Evolutionary conservation across 2,797 vertebrate species (phyloP).

Genomic region (Psittacula derbiana): DNA sequence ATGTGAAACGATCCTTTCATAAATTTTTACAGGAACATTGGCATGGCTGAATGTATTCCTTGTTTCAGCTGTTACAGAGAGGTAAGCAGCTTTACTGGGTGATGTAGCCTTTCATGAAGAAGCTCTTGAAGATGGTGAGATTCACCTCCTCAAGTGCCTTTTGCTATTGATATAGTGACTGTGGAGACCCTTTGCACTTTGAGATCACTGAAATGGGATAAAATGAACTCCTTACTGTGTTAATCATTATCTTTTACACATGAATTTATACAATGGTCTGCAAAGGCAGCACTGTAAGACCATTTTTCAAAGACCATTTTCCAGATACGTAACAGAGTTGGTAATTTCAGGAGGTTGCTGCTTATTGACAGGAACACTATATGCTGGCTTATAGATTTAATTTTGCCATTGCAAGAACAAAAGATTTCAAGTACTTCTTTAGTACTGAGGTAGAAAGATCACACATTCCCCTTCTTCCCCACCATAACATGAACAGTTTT

Average conservation of each 20-base stretch:
- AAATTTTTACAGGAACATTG: not conserved
- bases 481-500: not conserved
- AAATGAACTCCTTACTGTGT: not conserved
- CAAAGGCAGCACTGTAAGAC: not conserved
- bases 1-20: not conserved
- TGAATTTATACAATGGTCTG: not conserved
- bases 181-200: not conserved
- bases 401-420: not conserved
- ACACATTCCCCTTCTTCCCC: rapidly evolving
- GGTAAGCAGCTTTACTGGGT: not conserved
- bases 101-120: not conserved
- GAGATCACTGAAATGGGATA: not conserved
- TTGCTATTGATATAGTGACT: not conserved
- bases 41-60: not conserved
- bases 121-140: not conserved
- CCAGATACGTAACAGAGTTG: not conserved
- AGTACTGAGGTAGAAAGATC: not conserved
- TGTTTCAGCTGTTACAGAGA: not conserved
- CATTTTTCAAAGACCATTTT: not conserved
- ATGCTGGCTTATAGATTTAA: not conserved
- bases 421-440: not conserved
- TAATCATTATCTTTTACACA: not conserved
- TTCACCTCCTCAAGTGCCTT: not conserved
- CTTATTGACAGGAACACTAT: not conserved
- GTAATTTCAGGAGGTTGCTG: not conserved